A percentile compares a stretch with the other conserved stretches of the same genome.
Conservation (phyloP, 53 echinoderm and acorn worm genomes). For the Glandiceps talaboti region DNA sequence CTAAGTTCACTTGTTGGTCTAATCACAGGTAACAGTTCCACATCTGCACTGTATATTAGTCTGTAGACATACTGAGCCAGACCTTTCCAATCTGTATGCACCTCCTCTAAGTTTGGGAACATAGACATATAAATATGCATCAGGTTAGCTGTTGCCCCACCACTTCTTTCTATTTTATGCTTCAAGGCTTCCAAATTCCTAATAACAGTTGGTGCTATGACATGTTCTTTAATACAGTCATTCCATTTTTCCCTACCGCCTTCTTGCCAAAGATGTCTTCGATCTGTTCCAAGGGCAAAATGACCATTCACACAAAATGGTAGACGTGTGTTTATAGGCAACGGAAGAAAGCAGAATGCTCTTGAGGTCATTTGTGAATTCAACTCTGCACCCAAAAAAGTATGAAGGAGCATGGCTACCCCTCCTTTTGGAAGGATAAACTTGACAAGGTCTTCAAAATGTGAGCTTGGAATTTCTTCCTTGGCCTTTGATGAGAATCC, state of each 20-base stretch:
- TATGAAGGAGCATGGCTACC: background rate
- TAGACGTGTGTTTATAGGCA: slow-evolving; percentile 42
- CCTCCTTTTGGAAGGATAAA: background rate
- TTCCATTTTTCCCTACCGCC: slow-evolving; percentile 13
- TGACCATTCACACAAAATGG: slow-evolving; percentile 46
- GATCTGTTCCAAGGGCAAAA: slow-evolving; percentile 63
- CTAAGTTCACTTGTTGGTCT: background rate
- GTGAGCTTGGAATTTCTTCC: background rate
- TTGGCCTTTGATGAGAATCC: background rate
- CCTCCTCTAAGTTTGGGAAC: background rate
- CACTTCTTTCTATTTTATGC: background rate
- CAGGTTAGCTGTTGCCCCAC: background rate
- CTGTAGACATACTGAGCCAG: background rate
- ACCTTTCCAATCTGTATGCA: background rate
- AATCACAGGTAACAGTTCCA: background rate
- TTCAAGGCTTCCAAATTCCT: background rate
- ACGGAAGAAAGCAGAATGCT: slow-evolving; percentile 71
- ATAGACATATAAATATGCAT: background rate
- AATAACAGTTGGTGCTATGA: background rate
- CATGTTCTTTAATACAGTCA: background rate
- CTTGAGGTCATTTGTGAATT: slow-evolving; percentile 1
- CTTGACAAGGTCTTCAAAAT: background rate
- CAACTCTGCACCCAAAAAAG: background rate
- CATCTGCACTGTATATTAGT: background rate
- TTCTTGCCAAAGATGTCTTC: slow-evolving; percentile 49